A percentile compares a stretch with the other conserved stretches of the same genome.
Evolutionary conservation across 2,113 vertebrate species (phyloP).

Genomic region (Dipodomys ordii): DNA sequence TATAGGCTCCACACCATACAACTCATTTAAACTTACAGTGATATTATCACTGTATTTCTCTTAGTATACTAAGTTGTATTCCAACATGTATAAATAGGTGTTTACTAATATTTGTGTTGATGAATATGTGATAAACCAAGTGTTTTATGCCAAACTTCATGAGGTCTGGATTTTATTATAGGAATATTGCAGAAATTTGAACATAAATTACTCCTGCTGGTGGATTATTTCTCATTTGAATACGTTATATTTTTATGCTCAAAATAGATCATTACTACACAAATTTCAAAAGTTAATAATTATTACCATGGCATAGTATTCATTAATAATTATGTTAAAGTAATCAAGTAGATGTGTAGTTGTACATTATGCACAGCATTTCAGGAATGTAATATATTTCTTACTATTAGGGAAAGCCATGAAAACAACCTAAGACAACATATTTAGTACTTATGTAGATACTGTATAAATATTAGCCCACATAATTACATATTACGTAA

Average conservation of each 20-base stretch:
- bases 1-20: not conserved
- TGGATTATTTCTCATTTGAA: conserved; percentile 56
- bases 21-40: not conserved
- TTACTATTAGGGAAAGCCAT: not conserved
- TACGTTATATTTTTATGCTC: conserved; percentile 18
- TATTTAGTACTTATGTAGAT: conserved; percentile 2
- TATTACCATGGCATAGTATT: not conserved
- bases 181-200: conserved; percentile 26
- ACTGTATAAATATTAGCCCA: not conserved
- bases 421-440: not conserved
- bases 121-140: not conserved
- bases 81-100: not conserved
- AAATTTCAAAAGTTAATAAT: conserved; percentile 51
- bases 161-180: not conserved
- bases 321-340: conserved; percentile 57
- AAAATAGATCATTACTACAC: not conserved
- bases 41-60: not conserved
- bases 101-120: not conserved
- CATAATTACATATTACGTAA: not conserved
- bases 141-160: conserved; percentile 15
- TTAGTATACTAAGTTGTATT: not conserved
- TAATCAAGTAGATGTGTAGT: conserved; percentile 12
- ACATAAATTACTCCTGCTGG: not conserved
- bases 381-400: not conserved
- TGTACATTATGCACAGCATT: not conserved